phyloP scores from a whole-genome alignment of 2,888 invertebrate species.

The Balanococcus diminutus region DNA sequence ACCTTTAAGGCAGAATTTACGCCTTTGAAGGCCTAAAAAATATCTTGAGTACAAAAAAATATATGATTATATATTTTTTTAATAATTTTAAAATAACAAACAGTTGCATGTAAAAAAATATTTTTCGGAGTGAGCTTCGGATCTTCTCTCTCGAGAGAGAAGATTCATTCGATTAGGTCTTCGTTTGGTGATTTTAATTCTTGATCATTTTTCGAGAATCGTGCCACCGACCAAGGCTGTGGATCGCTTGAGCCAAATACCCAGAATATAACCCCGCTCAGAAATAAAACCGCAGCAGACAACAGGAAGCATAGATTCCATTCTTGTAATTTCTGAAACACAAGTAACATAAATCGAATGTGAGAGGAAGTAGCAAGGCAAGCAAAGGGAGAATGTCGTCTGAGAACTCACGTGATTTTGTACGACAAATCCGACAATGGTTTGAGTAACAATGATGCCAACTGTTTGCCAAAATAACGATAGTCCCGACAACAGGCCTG shows the following conservation, averaged over 20 bases:
- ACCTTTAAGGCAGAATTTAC: too few relatives aligned
- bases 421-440: constrained; percentile 16
- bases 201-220: background rate
- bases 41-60: too few relatives aligned
- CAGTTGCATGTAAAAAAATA: background rate
- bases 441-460: constrained; percentile 1
- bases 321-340: background rate
- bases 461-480: constrained; percentile 3
- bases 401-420: constrained; percentile 20
- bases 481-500: background rate
- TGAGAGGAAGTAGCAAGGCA: background rate
- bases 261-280: background rate
- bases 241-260: constrained; percentile 39
- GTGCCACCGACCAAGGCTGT: constrained; percentile 7
- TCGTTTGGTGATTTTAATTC: background rate
- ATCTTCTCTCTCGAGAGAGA: too few relatives aligned
- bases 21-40: too few relatives aligned
- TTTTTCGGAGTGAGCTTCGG: too few relatives aligned
- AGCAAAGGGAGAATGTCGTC: background rate
- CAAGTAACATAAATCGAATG: too few relatives aligned
- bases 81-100: too few relatives aligned
- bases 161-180: background rate
- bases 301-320: background rate
- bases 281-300: background rate
- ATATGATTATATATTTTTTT: too few relatives aligned